Evolutionary conservation across 2,113 vertebrate genomes (phyloP).

Genomic region (Candoia aspera): DNA sequence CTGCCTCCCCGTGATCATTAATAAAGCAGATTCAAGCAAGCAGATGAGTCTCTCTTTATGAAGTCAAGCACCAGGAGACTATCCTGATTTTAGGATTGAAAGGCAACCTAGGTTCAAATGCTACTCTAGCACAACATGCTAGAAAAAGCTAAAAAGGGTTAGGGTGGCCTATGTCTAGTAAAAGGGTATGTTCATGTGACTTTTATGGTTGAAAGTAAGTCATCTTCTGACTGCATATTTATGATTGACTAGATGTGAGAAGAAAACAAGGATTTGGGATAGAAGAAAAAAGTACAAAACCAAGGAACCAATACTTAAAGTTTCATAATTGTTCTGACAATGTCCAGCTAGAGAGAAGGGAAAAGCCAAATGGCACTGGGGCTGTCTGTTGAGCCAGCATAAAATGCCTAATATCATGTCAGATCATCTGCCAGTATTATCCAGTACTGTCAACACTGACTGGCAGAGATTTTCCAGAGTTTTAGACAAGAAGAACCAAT

Average conservation of each 20-base stretch:
- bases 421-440: not conserved
- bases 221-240: not conserved
- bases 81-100: not conserved
- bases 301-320: not conserved
- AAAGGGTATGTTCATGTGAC: not conserved
- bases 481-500: not conserved
- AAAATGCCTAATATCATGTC: not conserved
- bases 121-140: not conserved
- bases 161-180: not conserved
- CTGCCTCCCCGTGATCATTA: not conserved
- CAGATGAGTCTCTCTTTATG: not conserved
- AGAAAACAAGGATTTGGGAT: not conserved
- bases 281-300: not conserved
- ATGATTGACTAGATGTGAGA: not conserved
- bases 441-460: not conserved
- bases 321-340: too few species aligned
- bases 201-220: not conserved
- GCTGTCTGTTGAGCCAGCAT: not conserved
- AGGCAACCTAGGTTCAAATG: not conserved
- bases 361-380: not conserved
- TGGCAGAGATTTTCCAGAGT: not conserved
- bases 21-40: conserved; percentile 8
- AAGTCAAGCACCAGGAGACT: not conserved
- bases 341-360: not conserved
- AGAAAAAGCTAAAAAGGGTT: not conserved